Evolutionary conservation across 2,113 vertebrate genomes (phyloP).

Genomic region (Athene noctua): DNA sequence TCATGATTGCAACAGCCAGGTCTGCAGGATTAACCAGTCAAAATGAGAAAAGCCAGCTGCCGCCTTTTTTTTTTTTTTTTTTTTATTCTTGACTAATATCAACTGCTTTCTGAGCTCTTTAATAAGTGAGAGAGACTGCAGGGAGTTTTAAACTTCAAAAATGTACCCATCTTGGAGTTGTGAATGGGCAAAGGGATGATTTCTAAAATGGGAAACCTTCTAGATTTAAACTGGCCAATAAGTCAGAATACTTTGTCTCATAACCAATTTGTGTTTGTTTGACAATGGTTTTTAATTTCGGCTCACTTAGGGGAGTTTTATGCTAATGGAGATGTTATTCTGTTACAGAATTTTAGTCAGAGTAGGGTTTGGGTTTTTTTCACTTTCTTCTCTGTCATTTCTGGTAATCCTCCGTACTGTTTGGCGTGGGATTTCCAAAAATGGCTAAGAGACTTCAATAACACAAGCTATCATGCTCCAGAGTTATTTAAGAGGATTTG

Average conservation of each 20-base stretch:
- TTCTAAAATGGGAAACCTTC: neutral
- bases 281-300: neutral
- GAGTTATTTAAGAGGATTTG: neutral
- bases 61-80: neutral
- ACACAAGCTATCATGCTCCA: neutral
- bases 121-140: neutral
- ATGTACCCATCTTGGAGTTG: neutral
- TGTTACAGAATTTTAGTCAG: neutral
- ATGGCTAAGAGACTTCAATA: neutral
- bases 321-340: neutral
- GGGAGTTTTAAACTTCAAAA: neutral
- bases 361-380: neutral
- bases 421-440: neutral
- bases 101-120: neutral
- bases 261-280: neutral
- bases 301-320: neutral
- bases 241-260: neutral
- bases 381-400: neutral
- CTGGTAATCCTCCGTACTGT: neutral
- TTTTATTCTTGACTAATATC: neutral
- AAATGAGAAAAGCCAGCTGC: neutral
- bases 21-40: neutral
- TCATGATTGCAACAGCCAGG: neutral
- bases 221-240: neutral
- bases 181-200: neutral